Percentiles rank a stretch among this genome's conserved stretches.
Conservation (phyloP, 2,888 invertebrate species). For the Drosophila prolongata region DNA sequence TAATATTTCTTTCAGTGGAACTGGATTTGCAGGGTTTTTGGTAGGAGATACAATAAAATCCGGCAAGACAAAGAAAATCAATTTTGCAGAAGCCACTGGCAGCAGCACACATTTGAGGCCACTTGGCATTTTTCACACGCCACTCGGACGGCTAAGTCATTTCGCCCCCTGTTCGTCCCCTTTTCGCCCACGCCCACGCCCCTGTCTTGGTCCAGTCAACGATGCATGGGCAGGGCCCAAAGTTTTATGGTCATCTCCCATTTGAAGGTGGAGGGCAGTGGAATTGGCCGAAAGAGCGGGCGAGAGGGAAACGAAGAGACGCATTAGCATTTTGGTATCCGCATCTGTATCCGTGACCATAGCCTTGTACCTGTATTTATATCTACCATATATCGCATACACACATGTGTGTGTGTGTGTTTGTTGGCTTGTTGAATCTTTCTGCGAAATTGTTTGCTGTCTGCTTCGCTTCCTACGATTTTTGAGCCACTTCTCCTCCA, state of each 20-base stretch:
- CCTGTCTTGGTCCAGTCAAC: conserved; percentile 32
- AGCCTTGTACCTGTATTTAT: conserved; percentile 26
- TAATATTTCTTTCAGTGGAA: not conserved
- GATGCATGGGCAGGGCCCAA: conserved; percentile 46
- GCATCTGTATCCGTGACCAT: conserved; percentile 56
- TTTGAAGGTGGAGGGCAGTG: conserved; percentile 25
- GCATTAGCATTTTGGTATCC: conserved; percentile 61
- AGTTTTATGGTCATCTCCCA: conserved; percentile 49
- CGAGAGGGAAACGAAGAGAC: not conserved
- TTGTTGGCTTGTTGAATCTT: conserved; percentile 36
- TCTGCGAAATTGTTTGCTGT: conserved; percentile 53
- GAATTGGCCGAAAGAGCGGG: not conserved
- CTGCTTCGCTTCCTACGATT: conserved; percentile 50
- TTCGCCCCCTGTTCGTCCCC: not conserved
- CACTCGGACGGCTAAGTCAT: conserved; percentile 13
- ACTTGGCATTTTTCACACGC: conserved; percentile 52
- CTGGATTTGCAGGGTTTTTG: not conserved
- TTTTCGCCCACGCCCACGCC: not conserved
- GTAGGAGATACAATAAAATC: not conserved
- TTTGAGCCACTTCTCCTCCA: not conserved
- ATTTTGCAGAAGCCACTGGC: conserved; percentile 30
- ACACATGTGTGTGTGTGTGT: conserved; percentile 36
- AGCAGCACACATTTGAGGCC: conserved; percentile 10
- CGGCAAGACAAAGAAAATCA: conserved; percentile 34
- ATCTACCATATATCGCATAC: not conserved